Percentiles rank a stretch among this genome's conserved stretches.
Evolutionary conservation across 2,888 invertebrate species (phyloP).

Genomic region (Leptopilina myrica): DNA sequence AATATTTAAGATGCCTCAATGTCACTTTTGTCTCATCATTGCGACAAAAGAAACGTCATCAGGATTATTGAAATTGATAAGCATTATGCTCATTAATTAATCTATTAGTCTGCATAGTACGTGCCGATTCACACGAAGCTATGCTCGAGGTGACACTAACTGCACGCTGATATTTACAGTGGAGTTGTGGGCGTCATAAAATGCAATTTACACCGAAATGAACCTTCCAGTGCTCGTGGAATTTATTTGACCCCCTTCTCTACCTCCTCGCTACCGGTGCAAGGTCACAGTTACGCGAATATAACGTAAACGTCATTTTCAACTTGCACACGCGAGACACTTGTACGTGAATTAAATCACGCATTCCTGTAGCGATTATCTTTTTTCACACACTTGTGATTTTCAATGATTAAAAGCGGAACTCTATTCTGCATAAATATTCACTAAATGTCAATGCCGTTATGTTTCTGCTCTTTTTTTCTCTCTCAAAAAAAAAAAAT

Average conservation of each 20-base stretch:
- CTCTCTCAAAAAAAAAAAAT: no score
- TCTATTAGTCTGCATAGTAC: slow-evolving; percentile 21
- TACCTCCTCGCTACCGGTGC: not conserved
- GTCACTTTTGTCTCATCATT: slow-evolving; percentile 13
- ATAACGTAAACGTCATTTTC: slow-evolving; percentile 4
- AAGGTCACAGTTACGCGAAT: slow-evolving; percentile 20
- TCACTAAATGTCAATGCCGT: slow-evolving; percentile 14
- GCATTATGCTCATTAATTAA: slow-evolving; percentile 16
- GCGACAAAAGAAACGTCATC: slow-evolving; percentile 1
- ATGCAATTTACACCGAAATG: slow-evolving; percentile 15
- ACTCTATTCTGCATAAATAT: not conserved
- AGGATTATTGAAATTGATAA: slow-evolving; percentile 1
- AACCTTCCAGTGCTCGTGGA: not conserved
- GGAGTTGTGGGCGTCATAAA: slow-evolving; percentile 4
- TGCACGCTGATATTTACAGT: slow-evolving; percentile 13
- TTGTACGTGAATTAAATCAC: slow-evolving; percentile 13
- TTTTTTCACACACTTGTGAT: not conserved
- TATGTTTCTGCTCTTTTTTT: not conserved
- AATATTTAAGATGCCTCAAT: not conserved
- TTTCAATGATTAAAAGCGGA: not conserved
- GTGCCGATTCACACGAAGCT: slow-evolving; percentile 38
- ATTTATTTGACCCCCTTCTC: not conserved
- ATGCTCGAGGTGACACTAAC: not conserved
- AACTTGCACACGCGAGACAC: not conserved
- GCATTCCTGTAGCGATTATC: not conserved